Evolutionary conservation across 2,888 invertebrate genomes (phyloP).

Genomic region (Sphecodes monilicornis): DNA sequence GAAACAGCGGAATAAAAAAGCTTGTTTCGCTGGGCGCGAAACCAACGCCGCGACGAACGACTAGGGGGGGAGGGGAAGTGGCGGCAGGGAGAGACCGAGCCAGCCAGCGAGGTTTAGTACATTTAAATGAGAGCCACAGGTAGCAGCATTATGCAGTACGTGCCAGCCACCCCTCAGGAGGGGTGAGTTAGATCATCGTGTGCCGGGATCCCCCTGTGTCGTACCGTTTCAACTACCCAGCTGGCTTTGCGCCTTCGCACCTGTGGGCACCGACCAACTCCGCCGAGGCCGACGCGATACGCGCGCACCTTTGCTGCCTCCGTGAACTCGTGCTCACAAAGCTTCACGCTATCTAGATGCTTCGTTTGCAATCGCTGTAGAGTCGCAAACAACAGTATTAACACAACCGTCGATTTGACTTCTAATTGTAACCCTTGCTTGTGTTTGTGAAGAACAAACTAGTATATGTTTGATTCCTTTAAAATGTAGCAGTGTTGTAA

Average conservation of each 20-base stretch:
- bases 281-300: conserved; percentile 4
- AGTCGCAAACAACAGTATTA: not conserved
- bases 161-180: conserved; percentile 77
- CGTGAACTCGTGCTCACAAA: not conserved
- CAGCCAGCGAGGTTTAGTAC: conserved; percentile 77
- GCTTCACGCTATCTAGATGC: not conserved
- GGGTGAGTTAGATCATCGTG: conserved; percentile 79
- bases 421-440: not conserved
- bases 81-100: conserved; percentile 50
- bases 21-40: conserved; percentile 58
- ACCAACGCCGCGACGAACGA: conserved; percentile 37
- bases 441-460: not conserved
- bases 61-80: conserved; percentile 10
- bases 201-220: conserved; percentile 70
- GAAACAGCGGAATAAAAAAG: conserved; percentile 70
- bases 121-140: conserved; percentile 83
- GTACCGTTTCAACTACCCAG: conserved; percentile 72
- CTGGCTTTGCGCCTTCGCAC: conserved; percentile 72
- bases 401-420: not conserved
- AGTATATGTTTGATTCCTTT: too few relatives aligned
- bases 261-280: conserved; percentile 56
- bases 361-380: not conserved
- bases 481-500: too few relatives aligned
- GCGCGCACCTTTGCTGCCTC: conserved; percentile 4
- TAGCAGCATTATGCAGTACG: conserved; percentile 82